Evolutionary conservation across 2,888 invertebrate species (phyloP), one percentile per base, ranked within the genome.

Genomic region (Dryomyza anilis): DNA sequence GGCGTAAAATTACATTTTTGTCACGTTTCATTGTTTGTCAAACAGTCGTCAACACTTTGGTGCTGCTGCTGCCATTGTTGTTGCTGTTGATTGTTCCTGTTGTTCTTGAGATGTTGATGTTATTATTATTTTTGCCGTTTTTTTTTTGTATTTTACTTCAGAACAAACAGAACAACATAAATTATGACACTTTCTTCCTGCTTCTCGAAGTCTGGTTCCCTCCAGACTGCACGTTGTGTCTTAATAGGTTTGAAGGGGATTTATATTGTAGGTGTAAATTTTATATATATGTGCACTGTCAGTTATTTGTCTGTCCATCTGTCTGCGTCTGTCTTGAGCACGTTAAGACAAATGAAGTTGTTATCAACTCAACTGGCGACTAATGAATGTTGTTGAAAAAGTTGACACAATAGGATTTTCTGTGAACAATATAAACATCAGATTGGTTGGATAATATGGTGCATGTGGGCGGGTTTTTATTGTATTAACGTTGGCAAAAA

Each of bases 1-100:
- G 16, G 33, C 33, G 16, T 19, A 33, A 33, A 7, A 30, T 30
- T 14, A 36, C n/a, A 55, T 55, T 55, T 55, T 55, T 55, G 55
- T 55, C 55, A 55, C 55, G 55, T 55, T 19, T 55, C 55, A 55
- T 33, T 55, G 33, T 55, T 55, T 55, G 55, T 55, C 55, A 55
- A 55, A 55, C 21, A 19, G 30, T 55, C 55, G 25, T 55, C 55
- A 55, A 55, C 55, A 55, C 55, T 19, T 55, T 19, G 23, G 8
- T 52, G 25, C n/a, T 14, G 25, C 7, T 50, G 8, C n/a, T 29
- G 50, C 27, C 27, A 14, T 14, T n/a, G 23, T 12, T 50, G 23
- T 52, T 29, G 50, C 16, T n/a, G n/a, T 25, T 25, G 50, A n/a
- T 52, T 16, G n/a, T n/a, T n/a, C n/a, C n/a, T n/a, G n/a, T n/a